phyloP scores from a whole-genome alignment of 2,888 invertebrate genomes.

The Oeneis ivallda region DNA sequence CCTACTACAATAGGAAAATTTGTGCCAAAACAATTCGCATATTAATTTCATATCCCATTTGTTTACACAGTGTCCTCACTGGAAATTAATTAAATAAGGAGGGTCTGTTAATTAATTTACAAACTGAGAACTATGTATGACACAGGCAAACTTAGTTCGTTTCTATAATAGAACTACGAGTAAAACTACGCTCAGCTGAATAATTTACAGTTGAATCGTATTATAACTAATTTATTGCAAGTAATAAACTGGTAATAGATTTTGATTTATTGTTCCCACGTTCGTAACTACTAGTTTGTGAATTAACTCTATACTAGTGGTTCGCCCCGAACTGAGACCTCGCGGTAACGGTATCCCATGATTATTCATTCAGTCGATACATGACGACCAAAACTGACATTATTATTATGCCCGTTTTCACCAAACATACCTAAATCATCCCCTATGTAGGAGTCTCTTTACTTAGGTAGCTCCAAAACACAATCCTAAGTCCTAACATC shows the following conservation, averaged over 20 bases:
- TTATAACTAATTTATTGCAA: constrained; percentile 18
- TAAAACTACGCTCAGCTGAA: constrained; percentile 12
- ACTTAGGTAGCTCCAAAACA: no score
- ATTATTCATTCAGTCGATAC: no score
- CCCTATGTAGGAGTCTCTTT: no score
- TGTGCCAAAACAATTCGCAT: constrained; percentile 1
- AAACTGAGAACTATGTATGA: constrained; percentile 20
- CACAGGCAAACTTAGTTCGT: constrained; percentile 11
- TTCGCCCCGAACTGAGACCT: no score
- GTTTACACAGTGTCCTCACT: constrained; percentile 3
- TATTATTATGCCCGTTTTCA: no score
- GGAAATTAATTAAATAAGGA: constrained; percentile 11
- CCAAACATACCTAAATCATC: no score
- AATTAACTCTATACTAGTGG: constrained; percentile 1
- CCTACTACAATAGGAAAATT: background rate
- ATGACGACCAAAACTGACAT: no score
- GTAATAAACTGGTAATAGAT: constrained; percentile 16
- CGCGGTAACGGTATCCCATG: no score
- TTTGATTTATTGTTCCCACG: constrained; percentile 3
- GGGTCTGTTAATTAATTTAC: constrained; percentile 21
- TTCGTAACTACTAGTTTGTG: background rate
- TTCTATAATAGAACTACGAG: constrained; percentile 4
- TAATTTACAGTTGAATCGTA: constrained; percentile 9
- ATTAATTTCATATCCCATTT: constrained; percentile 10
- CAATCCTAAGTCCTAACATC: no score